Evolutionary conservation across 2,888 invertebrate genomes (phyloP).

Genomic region (Syritta pipiens): DNA sequence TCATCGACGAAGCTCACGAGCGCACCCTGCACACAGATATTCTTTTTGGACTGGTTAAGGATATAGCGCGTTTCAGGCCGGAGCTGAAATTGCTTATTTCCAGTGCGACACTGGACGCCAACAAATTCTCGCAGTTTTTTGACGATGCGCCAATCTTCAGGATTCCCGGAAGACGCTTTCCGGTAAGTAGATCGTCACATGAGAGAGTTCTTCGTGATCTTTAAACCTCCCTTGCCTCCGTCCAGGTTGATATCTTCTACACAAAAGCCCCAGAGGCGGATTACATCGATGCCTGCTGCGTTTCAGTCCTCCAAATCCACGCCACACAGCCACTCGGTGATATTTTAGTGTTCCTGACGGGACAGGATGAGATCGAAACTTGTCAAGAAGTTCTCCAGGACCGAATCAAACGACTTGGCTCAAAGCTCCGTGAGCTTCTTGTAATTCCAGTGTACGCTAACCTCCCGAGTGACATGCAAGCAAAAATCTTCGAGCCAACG

Average conservation of each 20-base stretch:
- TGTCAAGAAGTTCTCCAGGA: constrained; percentile 94
- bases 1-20: constrained; percentile 99
- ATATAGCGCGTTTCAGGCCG: constrained; percentile 94
- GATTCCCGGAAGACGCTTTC: constrained; percentile 98
- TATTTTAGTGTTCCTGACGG: constrained; percentile 97
- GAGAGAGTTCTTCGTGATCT: neutral
- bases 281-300: constrained; percentile 98
- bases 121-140: constrained; percentile 98
- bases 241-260: constrained; percentile 93
- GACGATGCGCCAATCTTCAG: constrained; percentile 99
- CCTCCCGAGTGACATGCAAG: constrained; percentile 98
- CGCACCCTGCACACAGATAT: constrained; percentile 98
- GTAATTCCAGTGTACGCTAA: constrained; percentile 99
- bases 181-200: constrained; percentile 81
- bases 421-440: constrained; percentile 94
- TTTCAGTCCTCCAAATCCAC: constrained; percentile 98
- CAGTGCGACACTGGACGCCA: constrained; percentile 98
- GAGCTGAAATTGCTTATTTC: constrained; percentile 98
- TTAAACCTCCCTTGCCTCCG: neutral
- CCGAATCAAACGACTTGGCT: constrained; percentile 93
- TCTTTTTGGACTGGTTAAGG: constrained; percentile 97
- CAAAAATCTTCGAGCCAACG: constrained; percentile 98
- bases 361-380: constrained; percentile 94
- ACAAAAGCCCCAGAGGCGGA: constrained; percentile 99
- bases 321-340: constrained; percentile 98